Evolutionary conservation across 2,888 invertebrate genomes (phyloP).

Genomic region (Lasioglossum marginatum): DNA sequence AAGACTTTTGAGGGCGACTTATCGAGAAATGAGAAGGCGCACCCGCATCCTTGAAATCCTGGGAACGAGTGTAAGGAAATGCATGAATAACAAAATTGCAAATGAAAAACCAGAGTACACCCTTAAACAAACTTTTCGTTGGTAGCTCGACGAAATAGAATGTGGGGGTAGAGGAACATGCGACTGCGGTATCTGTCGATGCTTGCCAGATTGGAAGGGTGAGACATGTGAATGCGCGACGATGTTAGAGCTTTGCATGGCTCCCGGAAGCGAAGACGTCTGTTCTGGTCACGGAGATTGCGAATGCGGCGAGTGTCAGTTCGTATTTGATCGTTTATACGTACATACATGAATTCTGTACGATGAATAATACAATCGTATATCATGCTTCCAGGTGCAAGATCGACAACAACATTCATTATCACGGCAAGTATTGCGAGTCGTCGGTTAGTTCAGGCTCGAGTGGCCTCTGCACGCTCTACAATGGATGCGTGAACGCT

Average conservation of each 20-base stretch:
- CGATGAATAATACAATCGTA: background rate
- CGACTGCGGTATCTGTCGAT: slow-evolving; percentile 74
- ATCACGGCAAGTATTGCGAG: slow-evolving; percentile 77
- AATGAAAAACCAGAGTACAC: no score
- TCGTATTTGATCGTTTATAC: slow-evolving; percentile 18
- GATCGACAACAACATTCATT: slow-evolving; percentile 67
- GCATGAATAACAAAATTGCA: no score
- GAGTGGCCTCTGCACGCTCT: slow-evolving; percentile 72
- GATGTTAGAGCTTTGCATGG: slow-evolving; percentile 66
- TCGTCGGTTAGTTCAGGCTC: slow-evolving; percentile 72
- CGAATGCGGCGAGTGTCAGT: slow-evolving; percentile 77
- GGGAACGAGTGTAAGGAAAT: no score
- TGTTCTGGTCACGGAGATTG: slow-evolving; percentile 76
- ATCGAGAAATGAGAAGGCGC: no score
- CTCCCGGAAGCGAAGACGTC: slow-evolving; percentile 75
- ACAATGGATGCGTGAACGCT: slow-evolving; percentile 74
- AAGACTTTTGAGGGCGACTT: no score
- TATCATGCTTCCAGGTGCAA: slow-evolving; percentile 69
- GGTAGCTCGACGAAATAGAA: slow-evolving; percentile 73
- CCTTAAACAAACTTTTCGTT: background rate
- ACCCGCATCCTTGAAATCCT: no score
- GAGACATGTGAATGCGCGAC: slow-evolving; percentile 75
- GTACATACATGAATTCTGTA: background rate
- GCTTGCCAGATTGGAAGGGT: slow-evolving; percentile 74
- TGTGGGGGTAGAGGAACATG: slow-evolving; percentile 75